A percentile compares a stretch with the other conserved stretches of the same genome.
Evolutionary conservation across 2,113 vertebrate species (phyloP).

Genomic region (Marmota flaviventris): DNA sequence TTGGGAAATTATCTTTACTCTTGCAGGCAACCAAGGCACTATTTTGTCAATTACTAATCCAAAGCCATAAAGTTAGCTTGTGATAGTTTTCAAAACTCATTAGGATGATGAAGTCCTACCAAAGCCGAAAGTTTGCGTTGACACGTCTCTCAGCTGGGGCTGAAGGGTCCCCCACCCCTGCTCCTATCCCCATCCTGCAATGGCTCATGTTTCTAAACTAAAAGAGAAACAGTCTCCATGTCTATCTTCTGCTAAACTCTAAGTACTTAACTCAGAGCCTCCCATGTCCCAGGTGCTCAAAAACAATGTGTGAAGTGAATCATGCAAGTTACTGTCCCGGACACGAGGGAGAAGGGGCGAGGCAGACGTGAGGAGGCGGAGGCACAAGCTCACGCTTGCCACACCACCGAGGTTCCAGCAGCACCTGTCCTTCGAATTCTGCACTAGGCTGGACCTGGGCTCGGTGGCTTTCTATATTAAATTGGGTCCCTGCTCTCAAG

Average conservation of each 20-base stretch:
- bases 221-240: not conserved
- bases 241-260: not conserved
- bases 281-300: not conserved
- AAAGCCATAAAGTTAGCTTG: not conserved
- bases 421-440: too few relatives aligned
- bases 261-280: not conserved
- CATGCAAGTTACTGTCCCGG: not conserved
- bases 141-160: not conserved
- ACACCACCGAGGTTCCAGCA: too few relatives aligned
- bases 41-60: slow-evolving; percentile 27
- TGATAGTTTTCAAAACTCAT: slow-evolving; percentile 35
- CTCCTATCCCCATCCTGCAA: fast-evolving
- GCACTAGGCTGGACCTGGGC: too few relatives aligned
- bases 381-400: too few relatives aligned
- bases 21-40: not conserved
- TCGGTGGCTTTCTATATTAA: too few relatives aligned
- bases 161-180: not conserved
- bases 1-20: slow-evolving; percentile 58
- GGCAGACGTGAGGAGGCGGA: fast-evolving
- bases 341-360: not conserved
- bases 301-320: not conserved
- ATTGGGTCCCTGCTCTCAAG: not conserved
- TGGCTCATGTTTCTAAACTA: not conserved
- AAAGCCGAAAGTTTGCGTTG: not conserved
- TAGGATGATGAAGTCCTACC: not conserved